These are phyloP conservation scores for Triplophysa dalaica DNA, from an alignment of 2,113 vertebrate species.

Conservation along the genomic window DNA sequence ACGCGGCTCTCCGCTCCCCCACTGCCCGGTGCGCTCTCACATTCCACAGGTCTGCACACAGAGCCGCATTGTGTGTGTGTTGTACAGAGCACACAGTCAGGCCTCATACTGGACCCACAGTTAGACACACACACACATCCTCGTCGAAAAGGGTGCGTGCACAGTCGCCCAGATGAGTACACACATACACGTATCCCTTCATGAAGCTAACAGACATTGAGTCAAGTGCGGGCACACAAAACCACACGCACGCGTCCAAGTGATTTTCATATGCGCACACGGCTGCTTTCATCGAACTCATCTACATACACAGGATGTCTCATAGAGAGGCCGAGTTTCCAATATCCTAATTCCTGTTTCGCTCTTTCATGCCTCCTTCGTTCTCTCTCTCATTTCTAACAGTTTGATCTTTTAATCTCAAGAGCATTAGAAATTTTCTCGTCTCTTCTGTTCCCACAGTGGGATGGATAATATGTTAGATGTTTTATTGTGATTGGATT, in stretches of 20 bases:
- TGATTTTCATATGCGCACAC: conserved; percentile 42
- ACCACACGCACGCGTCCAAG: conserved; percentile 26
- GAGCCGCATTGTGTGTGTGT: conserved; percentile 76
- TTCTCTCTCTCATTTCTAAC: conserved; percentile 19
- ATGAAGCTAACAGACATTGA: conserved; percentile 40
- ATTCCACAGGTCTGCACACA: conserved; percentile 79
- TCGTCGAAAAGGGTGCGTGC: conserved; percentile 28
- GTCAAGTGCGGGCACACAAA: conserved; percentile 26
- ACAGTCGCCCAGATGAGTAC: conserved; percentile 34
- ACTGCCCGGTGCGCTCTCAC: conserved; percentile 77
- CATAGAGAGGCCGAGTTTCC: conserved; percentile 51
- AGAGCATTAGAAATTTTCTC: conserved; percentile 29
- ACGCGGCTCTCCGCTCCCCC: conserved; percentile 73
- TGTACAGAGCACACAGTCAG: conserved; percentile 67
- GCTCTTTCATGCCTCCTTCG: conserved; percentile 29
- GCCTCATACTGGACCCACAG: conserved; percentile 51
- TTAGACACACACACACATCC: conserved; percentile 37
- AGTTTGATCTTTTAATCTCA: conserved; percentile 43
- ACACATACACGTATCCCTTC: conserved; percentile 18
- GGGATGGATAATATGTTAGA: conserved; percentile 40
- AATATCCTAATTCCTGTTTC: conserved; percentile 37
- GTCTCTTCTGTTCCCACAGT: conserved; percentile 46
- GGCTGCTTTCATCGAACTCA: conserved; percentile 20
- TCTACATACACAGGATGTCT: conserved; percentile 58
- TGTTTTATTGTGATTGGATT: conserved; percentile 48